A percentile compares a stretch with the other conserved stretches of the same genome.
Evolutionary conservation across 1,140 invertebrate genomes (phyloP).

Genomic region (Lepidurus couesii): DNA sequence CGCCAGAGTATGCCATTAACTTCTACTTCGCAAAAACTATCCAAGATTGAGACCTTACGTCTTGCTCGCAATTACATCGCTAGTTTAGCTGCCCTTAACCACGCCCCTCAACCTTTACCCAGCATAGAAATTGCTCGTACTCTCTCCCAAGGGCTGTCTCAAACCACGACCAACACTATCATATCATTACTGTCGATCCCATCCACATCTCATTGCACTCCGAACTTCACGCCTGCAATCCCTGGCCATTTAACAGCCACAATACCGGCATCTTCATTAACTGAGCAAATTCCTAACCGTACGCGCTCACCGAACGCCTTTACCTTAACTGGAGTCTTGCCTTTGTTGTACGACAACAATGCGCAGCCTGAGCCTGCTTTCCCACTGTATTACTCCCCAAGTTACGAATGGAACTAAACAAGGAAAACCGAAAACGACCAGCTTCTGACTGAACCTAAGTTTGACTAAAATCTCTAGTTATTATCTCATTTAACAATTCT

Average conservation of each 20-base stretch:
- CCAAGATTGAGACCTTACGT: conserved; percentile 63
- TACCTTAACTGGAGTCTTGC: neutral
- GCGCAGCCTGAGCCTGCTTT: neutral
- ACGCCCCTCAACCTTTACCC: neutral
- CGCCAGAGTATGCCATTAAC: conserved; percentile 49
- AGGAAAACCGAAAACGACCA: too few species aligned
- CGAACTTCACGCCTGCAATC: neutral
- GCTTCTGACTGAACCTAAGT: too few species aligned
- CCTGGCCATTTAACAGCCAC: neutral
- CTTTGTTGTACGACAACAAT: neutral
- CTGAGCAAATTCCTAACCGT: neutral
- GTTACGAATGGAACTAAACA: neutral
- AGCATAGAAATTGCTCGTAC: neutral
- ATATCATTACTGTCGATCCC: conserved; percentile 10
- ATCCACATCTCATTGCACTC: neutral
- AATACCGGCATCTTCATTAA: neutral
- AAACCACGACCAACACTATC: conserved; percentile 29
- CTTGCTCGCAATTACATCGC: conserved; percentile 60
- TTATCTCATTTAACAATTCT: too few species aligned
- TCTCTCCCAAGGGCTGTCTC: conserved; percentile 30
- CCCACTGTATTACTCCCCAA: neutral
- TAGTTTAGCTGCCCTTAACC: conserved; percentile 43
- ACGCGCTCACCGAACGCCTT: neutral
- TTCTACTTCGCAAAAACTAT: conserved; percentile 53
- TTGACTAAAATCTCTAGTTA: too few species aligned